Conservation (phyloP, 2,888 invertebrate species). For the Eueremaeus valkanovi region DNA sequence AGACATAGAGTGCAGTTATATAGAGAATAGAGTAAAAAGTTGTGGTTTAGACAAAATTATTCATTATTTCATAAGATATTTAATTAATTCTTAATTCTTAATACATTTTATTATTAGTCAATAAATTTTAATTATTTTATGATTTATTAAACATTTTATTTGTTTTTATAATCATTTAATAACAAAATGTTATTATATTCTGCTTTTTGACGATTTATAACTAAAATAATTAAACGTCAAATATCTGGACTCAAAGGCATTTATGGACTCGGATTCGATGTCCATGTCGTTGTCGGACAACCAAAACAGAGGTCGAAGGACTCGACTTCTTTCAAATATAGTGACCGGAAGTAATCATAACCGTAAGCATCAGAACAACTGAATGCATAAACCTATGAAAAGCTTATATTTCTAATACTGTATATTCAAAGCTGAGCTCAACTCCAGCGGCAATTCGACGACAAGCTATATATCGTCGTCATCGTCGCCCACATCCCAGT, state of each 20-base stretch:
- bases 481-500: constrained; percentile 42
- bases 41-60: too few relatives aligned
- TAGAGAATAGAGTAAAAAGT: too few relatives aligned
- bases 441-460: constrained; percentile 24
- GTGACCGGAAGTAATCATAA: constrained; percentile 35
- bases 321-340: constrained; percentile 44
- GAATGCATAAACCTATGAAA: neutral
- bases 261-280: constrained; percentile 40
- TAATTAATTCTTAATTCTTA: too few relatives aligned
- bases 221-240: neutral
- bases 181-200: neutral
- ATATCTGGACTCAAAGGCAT: neutral
- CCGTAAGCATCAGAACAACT: constrained; percentile 12
- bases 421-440: constrained; percentile 18
- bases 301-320: constrained; percentile 42
- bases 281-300: constrained; percentile 39
- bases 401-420: neutral
- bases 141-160: neutral
- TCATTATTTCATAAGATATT: too few relatives aligned
- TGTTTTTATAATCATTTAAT: neutral
- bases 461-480: constrained; percentile 36
- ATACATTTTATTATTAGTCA: too few relatives aligned
- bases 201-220: neutral
- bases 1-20: too few relatives aligned
- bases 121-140: neutral